Conservation (phyloP, 2,113 vertebrate species). For the Pygoscelis adeliae region DNA sequence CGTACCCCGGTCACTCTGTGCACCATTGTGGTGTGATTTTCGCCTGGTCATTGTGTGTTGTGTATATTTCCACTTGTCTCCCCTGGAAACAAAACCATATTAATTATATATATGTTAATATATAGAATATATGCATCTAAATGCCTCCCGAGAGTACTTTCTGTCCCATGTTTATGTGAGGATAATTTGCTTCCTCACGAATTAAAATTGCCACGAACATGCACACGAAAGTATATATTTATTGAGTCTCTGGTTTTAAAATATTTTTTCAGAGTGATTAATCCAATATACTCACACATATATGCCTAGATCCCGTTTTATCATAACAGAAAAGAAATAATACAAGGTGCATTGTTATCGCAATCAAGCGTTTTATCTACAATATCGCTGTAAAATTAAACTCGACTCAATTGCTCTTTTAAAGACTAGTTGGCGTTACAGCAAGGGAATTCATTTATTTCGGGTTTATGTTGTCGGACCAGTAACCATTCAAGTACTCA, state of each 20-base stretch:
- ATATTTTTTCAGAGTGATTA: not conserved
- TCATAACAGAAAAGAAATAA: conserved; percentile 48
- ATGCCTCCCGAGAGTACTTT: not conserved
- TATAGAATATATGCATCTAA: not conserved
- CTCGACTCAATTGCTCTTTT: conserved; percentile 21
- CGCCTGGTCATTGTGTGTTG: conserved; percentile 3
- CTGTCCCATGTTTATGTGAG: not conserved
- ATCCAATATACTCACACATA: not conserved
- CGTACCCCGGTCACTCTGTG: not conserved
- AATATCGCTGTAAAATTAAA: conserved; percentile 60
- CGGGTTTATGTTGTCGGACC: conserved; percentile 23
- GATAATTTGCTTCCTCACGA: not conserved
- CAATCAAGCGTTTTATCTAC: conserved; percentile 4
- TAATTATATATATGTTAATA: conserved; percentile 31
- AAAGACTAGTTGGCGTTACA: conserved; percentile 44
- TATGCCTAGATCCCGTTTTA: conserved; percentile 6
- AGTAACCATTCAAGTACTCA: not conserved
- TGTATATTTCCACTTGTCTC: not conserved
- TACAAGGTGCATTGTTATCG: not conserved
- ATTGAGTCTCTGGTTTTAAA: not conserved
- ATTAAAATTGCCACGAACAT: not conserved
- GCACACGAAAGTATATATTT: not conserved
- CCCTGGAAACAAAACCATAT: conserved; percentile 28
- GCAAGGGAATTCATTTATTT: conserved; percentile 51
- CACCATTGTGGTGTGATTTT: not conserved